Evolutionary conservation across 2,113 vertebrate species (phyloP), one percentile per base, ranked within the genome.

Genomic region (Calyptommatus sinebrachiatus): DNA sequence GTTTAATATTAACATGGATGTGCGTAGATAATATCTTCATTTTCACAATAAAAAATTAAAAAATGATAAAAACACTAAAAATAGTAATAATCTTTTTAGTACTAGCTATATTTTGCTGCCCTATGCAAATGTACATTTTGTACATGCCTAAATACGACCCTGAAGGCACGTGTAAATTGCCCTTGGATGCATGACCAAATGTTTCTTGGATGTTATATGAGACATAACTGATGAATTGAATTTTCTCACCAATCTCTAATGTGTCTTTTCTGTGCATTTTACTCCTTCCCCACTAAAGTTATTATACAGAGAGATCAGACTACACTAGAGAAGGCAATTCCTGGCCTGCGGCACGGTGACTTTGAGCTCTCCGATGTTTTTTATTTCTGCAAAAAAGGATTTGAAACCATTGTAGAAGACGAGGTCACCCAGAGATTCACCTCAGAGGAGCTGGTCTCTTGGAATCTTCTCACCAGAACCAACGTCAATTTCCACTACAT

Each of bases 401-500:
- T 98, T 84, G 97, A 98, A 93, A 96, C 96, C 84, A 98, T 99
- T 73, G 96, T 97, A 66, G 98, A 99, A 65, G 98, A 99, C 70
- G 95, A 97, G 91, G 97, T 99, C 87, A 99, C 98, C 1, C 97
- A 98, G 80, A 91, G 98, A 73, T 99, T 99, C 92, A 97, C 97
- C n/a, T 99, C 98, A 0, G 97, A 99, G 91, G 97, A 99, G 88
- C 91, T 99, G 35, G 95, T 94, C 63, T 98, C 97, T 73, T 99
- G 98, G 98, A 99, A 99, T 89, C 97, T 99, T n/a, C 97, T 99
- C 77, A 99, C 98, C 0, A 94, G 98, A 84, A 99, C 98, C 88
- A 99, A 99, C 71, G 90, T 96, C 85, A 97, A 99, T 92, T 99
- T 99, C 89, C 95, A 94, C 57, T 98, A 98, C 84, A 94, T 99